Evolutionary conservation across 2,888 invertebrate genomes (phyloP).

Genomic region (Himalopsyche japonica): DNA sequence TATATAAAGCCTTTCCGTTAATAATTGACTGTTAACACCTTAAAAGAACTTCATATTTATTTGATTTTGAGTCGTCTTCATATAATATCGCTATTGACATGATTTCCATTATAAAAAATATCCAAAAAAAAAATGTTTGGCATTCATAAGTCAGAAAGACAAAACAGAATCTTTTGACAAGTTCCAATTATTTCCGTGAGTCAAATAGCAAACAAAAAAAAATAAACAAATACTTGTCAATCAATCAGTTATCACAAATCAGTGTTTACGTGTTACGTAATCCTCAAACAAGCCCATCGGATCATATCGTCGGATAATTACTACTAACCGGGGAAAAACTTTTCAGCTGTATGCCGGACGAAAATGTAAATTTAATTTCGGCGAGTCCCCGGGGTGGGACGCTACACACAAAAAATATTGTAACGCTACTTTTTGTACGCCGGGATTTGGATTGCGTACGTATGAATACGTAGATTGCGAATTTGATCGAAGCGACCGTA

Average conservation of each 20-base stretch:
- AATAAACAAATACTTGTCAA: not conserved
- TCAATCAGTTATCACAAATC: not conserved
- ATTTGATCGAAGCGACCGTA: not conserved
- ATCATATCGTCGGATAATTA: conserved; percentile 12
- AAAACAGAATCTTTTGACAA: no score
- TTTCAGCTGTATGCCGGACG: not conserved
- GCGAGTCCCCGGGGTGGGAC: not conserved
- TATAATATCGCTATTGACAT: no score
- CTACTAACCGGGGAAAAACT: not conserved
- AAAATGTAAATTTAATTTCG: conserved; percentile 15
- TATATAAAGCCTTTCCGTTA: no score
- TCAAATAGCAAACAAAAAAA: no score
- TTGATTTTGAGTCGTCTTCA: no score
- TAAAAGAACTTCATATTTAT: no score
- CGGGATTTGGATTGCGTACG: not conserved
- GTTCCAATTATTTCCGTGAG: no score
- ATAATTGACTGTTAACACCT: no score
- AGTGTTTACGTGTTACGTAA: not conserved
- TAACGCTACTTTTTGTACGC: not conserved
- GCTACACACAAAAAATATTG: not conserved
- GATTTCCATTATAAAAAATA: no score
- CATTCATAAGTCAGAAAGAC: no score
- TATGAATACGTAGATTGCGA: not conserved
- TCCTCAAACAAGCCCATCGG: not conserved
- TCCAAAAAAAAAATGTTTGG: no score